Base-by-base conservation (phyloP, 1,140 invertebrate genomes). In the Diabrotica virgifera region DNA sequence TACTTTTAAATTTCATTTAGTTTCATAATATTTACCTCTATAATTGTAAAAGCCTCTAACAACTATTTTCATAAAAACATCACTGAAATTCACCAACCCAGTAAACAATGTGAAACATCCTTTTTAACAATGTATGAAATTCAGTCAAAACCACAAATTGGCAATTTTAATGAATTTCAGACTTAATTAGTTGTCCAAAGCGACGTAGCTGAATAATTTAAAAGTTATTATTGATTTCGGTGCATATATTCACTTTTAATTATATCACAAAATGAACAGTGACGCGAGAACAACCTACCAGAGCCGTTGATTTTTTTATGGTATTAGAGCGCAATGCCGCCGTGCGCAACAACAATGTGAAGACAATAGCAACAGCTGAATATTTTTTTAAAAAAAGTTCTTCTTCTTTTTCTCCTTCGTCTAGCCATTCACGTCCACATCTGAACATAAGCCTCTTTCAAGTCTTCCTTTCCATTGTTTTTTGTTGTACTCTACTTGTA, bases 91-190 rank as follows among this genome's bases (percentile, higher is more conserved):
- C 24, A 24, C 24, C 24, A 24, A 24, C 24, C 24, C 24, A 24
- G 24, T 24, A 24, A 24, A 24, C 24, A 24, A 24, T 24, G 24
- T 24, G 24, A 24, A 24, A 24, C 24, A 24, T 24, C 24, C 24
- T 24, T 24, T 24, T 24, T 46, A 46, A 46, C 40, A 10, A 46
- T n/a, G n/a, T 46, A n/a, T 46, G n/a, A 46, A 10, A 46, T 46
- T n/a, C 8, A 46, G n/a, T 46, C 40, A n/a, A 46, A 46, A 46
- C 40, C 40, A 46, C 40, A 46, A 46, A 46, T n/a, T 8, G 40
- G 40, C 40, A 46, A 46, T 46, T 46, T 46, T 46, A 46, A 46
- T 46, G 40, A 46, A 46, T 46, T 46, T 46, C n/a, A 46, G 40
- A 46, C 40, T 46, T 46, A 46, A 46, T 46, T 46, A 46, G 40